Percentiles rank a stretch among this genome's conserved stretches.
Conservation (phyloP, 1,140 invertebrate species). For the Sycophaga agraensis region DNA sequence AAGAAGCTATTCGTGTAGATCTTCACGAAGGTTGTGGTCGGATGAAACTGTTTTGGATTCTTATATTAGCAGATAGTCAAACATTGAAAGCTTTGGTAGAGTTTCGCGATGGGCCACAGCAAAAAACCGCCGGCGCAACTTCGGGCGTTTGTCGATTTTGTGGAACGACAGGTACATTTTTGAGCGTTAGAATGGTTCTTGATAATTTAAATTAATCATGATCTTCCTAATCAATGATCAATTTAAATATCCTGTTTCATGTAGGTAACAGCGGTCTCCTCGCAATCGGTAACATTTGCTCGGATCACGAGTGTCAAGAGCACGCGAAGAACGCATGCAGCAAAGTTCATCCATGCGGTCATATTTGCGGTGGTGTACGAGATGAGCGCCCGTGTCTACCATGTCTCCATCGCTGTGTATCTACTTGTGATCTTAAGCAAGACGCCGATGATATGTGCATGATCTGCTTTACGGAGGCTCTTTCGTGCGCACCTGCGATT, state of each 20-base stretch:
- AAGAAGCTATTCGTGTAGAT: constrained; percentile 91
- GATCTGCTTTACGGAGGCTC: constrained; percentile 97
- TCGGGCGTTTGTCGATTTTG: constrained; percentile 91
- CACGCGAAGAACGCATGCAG: constrained; percentile 82
- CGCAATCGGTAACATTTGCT: constrained; percentile 90
- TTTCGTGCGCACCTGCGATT: constrained; percentile 93
- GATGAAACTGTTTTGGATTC: constrained; percentile 92
- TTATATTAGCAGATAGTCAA: constrained; percentile 87
- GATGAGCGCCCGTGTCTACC: constrained; percentile 84
- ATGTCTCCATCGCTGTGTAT: constrained; percentile 84
- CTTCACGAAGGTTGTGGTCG: constrained; percentile 94
- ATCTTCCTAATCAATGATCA: neutral
- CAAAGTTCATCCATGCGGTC: constrained; percentile 83
- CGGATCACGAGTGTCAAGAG: constrained; percentile 90
- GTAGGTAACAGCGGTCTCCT: constrained; percentile 78
- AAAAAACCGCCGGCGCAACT: constrained; percentile 50
- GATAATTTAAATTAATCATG: neutral
- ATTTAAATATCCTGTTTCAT: neutral
- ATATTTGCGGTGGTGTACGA: constrained; percentile 87
- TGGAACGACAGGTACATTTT: constrained; percentile 66
- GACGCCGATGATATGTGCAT: constrained; percentile 99
- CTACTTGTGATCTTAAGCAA: constrained; percentile 74
- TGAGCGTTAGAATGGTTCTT: too few species aligned
- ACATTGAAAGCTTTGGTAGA: constrained; percentile 93
- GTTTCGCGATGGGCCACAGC: constrained; percentile 75